phyloP scores from a whole-genome alignment of 2,113 vertebrate genomes.

The Calidris pygmaea region DNA sequence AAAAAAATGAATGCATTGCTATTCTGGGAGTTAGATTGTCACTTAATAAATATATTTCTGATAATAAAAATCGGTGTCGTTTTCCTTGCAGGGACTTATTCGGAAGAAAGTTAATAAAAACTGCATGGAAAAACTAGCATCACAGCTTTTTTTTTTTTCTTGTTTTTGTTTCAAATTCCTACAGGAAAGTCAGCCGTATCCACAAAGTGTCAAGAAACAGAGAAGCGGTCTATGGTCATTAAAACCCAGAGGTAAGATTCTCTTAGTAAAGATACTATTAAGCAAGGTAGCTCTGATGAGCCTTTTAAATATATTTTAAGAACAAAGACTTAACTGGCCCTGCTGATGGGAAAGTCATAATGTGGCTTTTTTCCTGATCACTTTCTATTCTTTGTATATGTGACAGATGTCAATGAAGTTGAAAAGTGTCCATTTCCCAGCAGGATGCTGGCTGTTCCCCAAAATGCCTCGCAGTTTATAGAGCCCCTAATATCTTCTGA shows the following conservation, averaged over 20 bases:
- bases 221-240: constrained; percentile 23
- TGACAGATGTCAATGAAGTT: constrained; percentile 60
- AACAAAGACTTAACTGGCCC: constrained; percentile 46
- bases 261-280: constrained; percentile 33
- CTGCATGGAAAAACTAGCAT: constrained; percentile 74
- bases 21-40: constrained; percentile 75
- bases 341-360: constrained; percentile 47
- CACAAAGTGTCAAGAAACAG: constrained; percentile 29
- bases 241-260: constrained; percentile 59
- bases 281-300: not conserved
- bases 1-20: constrained; percentile 58
- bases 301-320: constrained; percentile 14
- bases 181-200: constrained; percentile 47
- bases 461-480: constrained; percentile 33
- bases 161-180: constrained; percentile 32
- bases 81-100: constrained; percentile 72
- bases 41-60: constrained; percentile 80
- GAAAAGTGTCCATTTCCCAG: constrained; percentile 58
- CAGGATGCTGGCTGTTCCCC: constrained; percentile 26
- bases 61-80: constrained; percentile 77
- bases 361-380: not conserved
- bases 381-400: constrained; percentile 15
- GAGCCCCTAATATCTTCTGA: constrained; percentile 35
- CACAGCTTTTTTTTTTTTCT: constrained; percentile 42
- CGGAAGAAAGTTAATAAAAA: constrained; percentile 76